These are phyloP conservation scores for Zenarchopterus dispar DNA, from an alignment of 2,797 vertebrate species.

Conservation along the genomic window DNA sequence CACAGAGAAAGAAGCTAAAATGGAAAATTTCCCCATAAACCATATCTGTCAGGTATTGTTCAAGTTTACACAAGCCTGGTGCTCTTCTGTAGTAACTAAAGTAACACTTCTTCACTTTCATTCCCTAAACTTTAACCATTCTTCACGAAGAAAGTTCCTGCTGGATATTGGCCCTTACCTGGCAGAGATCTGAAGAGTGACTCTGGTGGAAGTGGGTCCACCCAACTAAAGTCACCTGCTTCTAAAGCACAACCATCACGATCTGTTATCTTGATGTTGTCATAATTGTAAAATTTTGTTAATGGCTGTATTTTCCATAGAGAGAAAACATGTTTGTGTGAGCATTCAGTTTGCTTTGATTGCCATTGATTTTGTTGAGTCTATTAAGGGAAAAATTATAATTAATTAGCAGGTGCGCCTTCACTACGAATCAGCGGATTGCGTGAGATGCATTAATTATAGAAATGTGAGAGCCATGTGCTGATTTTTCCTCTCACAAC, in stretches of 20 bases:
- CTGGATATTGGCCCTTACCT: conserved; percentile 37
- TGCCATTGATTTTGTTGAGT: too few species aligned
- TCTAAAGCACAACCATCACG: neutral
- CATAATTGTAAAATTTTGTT: neutral
- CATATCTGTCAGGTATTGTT: too few species aligned
- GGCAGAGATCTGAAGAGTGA: conserved; percentile 14
- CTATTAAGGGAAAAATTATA: neutral
- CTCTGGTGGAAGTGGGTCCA: conserved; percentile 18
- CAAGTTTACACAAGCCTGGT: too few species aligned
- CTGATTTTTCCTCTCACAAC: conserved; percentile 27
- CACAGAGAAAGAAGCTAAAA: too few species aligned
- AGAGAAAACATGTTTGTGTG: neutral
- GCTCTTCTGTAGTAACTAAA: too few species aligned
- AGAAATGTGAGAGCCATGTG: conserved; percentile 70
- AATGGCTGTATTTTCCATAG: neutral
- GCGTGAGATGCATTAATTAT: conserved; percentile 55
- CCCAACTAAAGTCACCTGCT: conserved; percentile 7
- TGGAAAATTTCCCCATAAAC: too few species aligned
- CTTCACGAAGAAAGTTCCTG: conserved; percentile 37
- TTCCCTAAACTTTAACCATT: too few species aligned
- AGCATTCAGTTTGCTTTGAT: neutral
- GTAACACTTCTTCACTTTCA: too few species aligned
- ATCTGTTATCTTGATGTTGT: neutral
- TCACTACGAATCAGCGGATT: conserved; percentile 29
- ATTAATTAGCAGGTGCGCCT: conserved; percentile 18